phyloP scores from a whole-genome alignment of 2,797 vertebrate species.

The Sebastes matsubarae region DNA sequence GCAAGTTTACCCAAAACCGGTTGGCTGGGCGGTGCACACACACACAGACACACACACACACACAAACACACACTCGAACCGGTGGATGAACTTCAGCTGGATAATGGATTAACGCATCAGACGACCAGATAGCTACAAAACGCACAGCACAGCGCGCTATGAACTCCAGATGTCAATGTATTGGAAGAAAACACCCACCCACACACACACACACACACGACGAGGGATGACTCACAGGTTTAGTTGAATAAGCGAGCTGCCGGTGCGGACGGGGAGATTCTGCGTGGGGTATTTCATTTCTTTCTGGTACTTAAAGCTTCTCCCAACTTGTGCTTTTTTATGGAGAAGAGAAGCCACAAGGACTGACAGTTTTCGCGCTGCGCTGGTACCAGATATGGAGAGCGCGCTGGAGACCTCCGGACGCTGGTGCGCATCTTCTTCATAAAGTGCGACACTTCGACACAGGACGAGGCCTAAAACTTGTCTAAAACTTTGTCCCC shows the following conservation, averaged over 20 bases:
- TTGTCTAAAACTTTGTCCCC: background rate
- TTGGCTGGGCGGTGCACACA: constrained; percentile 49
- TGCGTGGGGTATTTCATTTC: constrained; percentile 49
- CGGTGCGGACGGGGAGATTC: constrained; percentile 75
- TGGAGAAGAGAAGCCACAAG: background rate
- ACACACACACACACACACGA: constrained; percentile 67
- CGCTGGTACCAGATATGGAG: constrained; percentile 63
- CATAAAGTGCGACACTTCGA: constrained; percentile 58
- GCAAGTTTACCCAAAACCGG: constrained; percentile 62
- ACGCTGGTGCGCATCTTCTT: constrained; percentile 69
- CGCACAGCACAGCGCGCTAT: constrained; percentile 19
- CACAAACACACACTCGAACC: constrained; percentile 23
- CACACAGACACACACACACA: background rate
- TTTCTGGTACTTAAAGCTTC: constrained; percentile 65
- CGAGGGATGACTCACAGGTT: constrained; percentile 66
- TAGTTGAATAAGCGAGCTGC: constrained; percentile 68
- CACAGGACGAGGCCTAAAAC: background rate
- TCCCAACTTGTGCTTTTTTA: constrained; percentile 26
- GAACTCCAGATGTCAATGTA: constrained; percentile 75
- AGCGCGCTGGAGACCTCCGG: constrained; percentile 53
- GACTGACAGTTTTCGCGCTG: constrained; percentile 52
- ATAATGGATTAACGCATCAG: constrained; percentile 71
- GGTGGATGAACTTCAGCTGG: constrained; percentile 65
- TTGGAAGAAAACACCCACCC: constrained; percentile 68
- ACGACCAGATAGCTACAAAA: constrained; percentile 33